Evolutionary conservation across 1,140 invertebrate genomes (phyloP), one percentile per base, ranked within the genome.

Genomic region (Tetragnatha versicolor): DNA sequence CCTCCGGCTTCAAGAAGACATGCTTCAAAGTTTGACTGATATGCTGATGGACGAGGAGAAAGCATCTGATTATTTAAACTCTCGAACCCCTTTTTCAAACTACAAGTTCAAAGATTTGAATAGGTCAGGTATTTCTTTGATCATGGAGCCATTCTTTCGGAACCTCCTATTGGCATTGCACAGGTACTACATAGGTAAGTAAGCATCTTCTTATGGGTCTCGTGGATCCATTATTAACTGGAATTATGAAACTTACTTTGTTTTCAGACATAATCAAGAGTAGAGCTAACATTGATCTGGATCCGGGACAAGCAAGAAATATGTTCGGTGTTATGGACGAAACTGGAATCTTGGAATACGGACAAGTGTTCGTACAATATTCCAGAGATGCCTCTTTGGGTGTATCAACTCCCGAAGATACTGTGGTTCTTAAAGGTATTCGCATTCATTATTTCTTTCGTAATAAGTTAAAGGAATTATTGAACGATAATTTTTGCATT

Each of bases 291-390:
- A 76, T 82, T 35, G 29, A 45, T 22, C 39, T 82, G n/a, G 63
- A 81, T 29, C 42, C 45, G 12, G 20, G 42, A 6, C n/a, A 63
- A 14, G 82, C 65, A 22, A 75, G 82, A 58, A 81, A 75, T 45
- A 77, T 82, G 66, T 83, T 81, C 31, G 82, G 82, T 2, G 82
- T 82, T 3, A n/a, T 79, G 2, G 82, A 83, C 53, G 80, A 81
- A 51, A 83, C 82, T 0, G 45, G 60, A 25, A 60, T n/a, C n/a
- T 58, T 83, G 1, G 37, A 82, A 61, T 79, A 80, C n/a, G 82
- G 82, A 2, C 45, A 83, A 61, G 78, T 83, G 2, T 83, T 82
- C 53, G 76, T 83, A 4, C 82, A 82, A 27, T 82, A 81, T 33
- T 66, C 77, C 4, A 63, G 39, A 42, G 78, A 83, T 63, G n/a